Conservation (phyloP, 1,140 invertebrate genomes). For the Drosophila truncata region DNA sequence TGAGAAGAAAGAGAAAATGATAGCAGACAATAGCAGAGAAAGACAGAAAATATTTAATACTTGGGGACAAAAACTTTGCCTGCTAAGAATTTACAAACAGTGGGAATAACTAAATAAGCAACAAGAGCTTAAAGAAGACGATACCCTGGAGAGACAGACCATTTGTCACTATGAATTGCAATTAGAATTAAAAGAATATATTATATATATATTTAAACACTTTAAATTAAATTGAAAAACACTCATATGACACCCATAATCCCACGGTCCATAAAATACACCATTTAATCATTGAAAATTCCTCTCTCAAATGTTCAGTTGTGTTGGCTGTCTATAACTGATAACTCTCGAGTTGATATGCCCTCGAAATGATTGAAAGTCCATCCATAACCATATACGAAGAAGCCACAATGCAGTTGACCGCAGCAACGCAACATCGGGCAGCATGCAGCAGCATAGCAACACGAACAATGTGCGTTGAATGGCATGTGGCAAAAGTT, state of each 20-base stretch:
- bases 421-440: constrained; percentile 35
- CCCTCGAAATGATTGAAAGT: constrained; percentile 49
- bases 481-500: constrained; percentile 78
- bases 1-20: constrained; percentile 14
- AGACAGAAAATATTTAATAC: constrained; percentile 22
- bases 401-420: constrained; percentile 57
- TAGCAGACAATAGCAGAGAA: not conserved
- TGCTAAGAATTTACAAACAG: constrained; percentile 33
- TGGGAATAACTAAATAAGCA: constrained; percentile 22
- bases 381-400: constrained; percentile 36
- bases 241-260: not conserved
- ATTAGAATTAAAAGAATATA: no score
- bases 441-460: constrained; percentile 44
- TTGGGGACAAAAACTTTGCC: constrained; percentile 39
- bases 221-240: no score
- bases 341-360: constrained; percentile 33
- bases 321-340: constrained; percentile 12
- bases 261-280: constrained; percentile 26
- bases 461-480: constrained; percentile 56
- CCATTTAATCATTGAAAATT: constrained; percentile 7
- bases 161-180: not conserved
- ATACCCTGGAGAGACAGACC: constrained; percentile 2
- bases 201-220: no score
- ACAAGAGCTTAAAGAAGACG: not conserved
- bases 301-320: constrained; percentile 4